Conservation (phyloP, 2,113 vertebrate species). For the Leucosticte australis region DNA sequence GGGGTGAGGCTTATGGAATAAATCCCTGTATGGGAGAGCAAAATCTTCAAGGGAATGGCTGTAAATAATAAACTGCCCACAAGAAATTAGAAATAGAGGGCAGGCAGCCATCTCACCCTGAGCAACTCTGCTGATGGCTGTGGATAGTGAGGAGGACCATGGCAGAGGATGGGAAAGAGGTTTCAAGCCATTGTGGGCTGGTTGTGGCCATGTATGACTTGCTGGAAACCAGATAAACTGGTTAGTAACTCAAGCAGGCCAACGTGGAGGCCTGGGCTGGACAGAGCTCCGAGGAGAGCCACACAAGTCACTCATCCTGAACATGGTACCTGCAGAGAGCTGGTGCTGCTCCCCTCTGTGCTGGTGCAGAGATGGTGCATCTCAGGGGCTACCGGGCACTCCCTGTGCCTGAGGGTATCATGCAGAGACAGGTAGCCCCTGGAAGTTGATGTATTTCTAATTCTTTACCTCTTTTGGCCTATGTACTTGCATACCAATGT, state of each 20-base stretch:
- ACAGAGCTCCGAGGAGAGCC: background rate
- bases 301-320: background rate
- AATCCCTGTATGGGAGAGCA: background rate
- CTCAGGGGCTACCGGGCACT: background rate
- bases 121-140: background rate
- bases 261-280: background rate
- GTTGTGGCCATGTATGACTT: background rate
- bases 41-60: background rate
- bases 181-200: background rate
- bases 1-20: background rate
- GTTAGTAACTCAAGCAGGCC: background rate
- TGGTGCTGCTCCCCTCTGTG: background rate
- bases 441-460: background rate
- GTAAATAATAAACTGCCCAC: background rate
- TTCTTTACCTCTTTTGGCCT: background rate
- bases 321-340: background rate
- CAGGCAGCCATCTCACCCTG: background rate
- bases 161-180: background rate
- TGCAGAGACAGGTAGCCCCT: background rate
- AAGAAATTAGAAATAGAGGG: background rate
- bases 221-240: background rate
- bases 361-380: background rate
- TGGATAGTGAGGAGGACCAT: background rate
- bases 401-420: fast-evolving
- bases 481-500: background rate